Percentiles rank a stretch among this genome's conserved stretches.
Conservation (phyloP, 2,113 vertebrate species). For the Philantomba maxwellii region DNA sequence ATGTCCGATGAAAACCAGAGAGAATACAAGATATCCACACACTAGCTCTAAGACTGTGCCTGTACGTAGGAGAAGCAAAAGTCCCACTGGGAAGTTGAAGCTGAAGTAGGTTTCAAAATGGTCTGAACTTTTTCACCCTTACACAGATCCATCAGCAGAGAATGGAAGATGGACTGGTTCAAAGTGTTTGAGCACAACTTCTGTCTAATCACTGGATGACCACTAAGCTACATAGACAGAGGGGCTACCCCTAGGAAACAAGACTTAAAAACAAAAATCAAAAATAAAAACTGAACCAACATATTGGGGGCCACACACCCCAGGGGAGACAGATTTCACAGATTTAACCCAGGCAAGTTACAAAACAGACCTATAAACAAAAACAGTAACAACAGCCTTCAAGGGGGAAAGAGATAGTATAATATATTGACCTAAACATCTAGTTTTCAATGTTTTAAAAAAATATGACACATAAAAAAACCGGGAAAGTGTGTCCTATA, state of each 20-base stretch:
- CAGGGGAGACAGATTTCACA: not conserved
- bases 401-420: not conserved
- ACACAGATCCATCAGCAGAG: not conserved
- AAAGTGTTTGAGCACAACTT: not conserved
- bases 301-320: not conserved
- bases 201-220: not conserved
- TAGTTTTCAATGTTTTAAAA: not conserved
- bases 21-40: not conserved
- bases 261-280: not conserved
- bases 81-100: not conserved
- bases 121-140: not conserved
- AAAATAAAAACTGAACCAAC: not conserved
- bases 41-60: not conserved
- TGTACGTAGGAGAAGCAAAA: not conserved
- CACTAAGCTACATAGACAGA: not conserved
- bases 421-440: not conserved
- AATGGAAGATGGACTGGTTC: not conserved
- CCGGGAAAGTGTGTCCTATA: not conserved
- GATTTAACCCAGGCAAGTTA: not conserved
- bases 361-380: not conserved
- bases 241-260: not conserved
- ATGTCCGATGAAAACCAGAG: not conserved
- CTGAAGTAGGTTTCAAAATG: not conserved
- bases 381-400: not conserved
- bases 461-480: not conserved